These are phyloP conservation scores for Acronicta aceris DNA, from an alignment of 2,888 invertebrate genomes.

Conservation along the genomic window DNA sequence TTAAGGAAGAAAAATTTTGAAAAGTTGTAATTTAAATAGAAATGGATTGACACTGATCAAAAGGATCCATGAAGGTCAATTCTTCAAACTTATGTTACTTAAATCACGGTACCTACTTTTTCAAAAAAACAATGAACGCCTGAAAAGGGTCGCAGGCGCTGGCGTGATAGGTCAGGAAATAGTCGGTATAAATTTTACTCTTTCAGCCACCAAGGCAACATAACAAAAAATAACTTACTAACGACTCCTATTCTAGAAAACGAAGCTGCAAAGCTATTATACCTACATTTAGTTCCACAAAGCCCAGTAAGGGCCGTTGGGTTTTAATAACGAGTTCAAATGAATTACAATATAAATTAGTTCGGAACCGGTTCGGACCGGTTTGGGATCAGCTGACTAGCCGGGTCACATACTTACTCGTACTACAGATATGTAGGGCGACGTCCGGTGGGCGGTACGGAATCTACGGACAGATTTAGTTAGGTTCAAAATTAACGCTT, in stretches of 20 bases:
- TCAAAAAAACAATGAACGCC: too few species aligned
- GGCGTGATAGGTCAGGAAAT: background rate
- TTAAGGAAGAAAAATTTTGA: too few species aligned
- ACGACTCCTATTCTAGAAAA: background rate
- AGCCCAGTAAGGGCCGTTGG: conserved; percentile 25
- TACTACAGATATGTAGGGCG: conserved; percentile 26
- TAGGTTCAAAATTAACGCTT: background rate
- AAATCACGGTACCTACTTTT: too few species aligned
- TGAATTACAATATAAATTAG: conserved; percentile 61
- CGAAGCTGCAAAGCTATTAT: background rate
- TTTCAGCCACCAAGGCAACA: conserved; percentile 8
- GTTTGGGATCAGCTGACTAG: conserved; percentile 56
- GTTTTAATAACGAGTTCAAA: conserved; percentile 54
- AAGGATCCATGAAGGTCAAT: too few species aligned
- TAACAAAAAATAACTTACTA: background rate
- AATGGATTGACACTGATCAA: too few species aligned
- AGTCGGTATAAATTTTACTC: background rate
- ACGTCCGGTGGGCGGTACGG: conserved; percentile 12
- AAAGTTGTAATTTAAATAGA: too few species aligned
- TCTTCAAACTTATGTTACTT: too few species aligned
- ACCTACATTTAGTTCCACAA: conserved; percentile 16
- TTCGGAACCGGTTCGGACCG: conserved; percentile 51
- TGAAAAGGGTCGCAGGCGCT: too few species aligned
- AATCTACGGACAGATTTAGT: conserved; percentile 3
- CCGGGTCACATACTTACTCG: conserved; percentile 35